Evolutionary conservation across 2,113 vertebrate species (phyloP).

Genomic region (Aldabrachelys gigantea): DNA sequence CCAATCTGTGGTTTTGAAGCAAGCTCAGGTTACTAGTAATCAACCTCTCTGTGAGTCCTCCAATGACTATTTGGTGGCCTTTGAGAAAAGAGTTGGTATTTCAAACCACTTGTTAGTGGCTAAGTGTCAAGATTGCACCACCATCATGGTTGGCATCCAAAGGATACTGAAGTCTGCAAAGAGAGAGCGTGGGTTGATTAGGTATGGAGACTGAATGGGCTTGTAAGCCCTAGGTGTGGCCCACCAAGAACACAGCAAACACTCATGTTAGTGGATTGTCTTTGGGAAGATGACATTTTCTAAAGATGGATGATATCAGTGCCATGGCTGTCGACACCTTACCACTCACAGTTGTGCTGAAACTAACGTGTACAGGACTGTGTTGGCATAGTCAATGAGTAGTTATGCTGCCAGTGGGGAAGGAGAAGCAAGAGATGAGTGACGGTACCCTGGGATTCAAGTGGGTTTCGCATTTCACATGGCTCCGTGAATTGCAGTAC

Average conservation of each 20-base stretch:
- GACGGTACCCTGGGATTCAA: not conserved
- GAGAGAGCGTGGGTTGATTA: not conserved
- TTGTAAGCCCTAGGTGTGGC: not conserved
- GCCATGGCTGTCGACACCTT: not conserved
- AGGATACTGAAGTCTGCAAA: not conserved
- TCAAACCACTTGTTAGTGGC: not conserved
- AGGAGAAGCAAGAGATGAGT: not conserved
- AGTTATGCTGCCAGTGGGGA: not conserved
- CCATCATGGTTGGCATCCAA: not conserved
- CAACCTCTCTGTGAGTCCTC: not conserved
- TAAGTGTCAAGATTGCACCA: not conserved
- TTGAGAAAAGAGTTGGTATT: not conserved
- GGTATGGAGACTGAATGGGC: not conserved
- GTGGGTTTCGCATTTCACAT: not conserved
- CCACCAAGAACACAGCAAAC: not conserved
- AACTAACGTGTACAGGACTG: not conserved
- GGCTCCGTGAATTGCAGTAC: not conserved
- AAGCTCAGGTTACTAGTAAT: not conserved
- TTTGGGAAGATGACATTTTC: not conserved
- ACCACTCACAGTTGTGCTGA: rapidly evolving
- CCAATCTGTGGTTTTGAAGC: not conserved
- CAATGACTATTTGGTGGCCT: rapidly evolving
- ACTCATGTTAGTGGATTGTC: not conserved
- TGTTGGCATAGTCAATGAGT: no score
- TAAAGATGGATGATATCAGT: not conserved